A percentile compares a stretch with the other conserved stretches of the same genome.
Conservation (phyloP, 2,113 vertebrate species). For the Clarias gariepinus region DNA sequence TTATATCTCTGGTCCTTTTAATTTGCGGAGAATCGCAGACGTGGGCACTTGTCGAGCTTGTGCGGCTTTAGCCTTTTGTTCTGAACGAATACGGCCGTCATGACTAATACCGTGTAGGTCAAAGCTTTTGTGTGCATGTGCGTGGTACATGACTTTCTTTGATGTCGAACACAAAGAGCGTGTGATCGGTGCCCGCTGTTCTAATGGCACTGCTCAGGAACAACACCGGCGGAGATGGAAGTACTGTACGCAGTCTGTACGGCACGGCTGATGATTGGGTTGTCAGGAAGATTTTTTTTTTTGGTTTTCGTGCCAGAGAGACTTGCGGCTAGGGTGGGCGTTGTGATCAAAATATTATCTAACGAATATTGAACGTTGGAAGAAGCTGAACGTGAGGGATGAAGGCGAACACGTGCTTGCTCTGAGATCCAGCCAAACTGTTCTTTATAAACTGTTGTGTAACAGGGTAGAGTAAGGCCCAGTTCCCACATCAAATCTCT, state of each 20-base stretch:
- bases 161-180: not conserved
- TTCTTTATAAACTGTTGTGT: not conserved
- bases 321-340: not conserved
- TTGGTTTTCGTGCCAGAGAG: not conserved
- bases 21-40: not conserved
- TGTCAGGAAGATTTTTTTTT: not conserved
- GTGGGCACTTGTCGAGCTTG: not conserved
- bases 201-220: not conserved
- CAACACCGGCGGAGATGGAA: not conserved
- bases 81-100: not conserved
- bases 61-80: conserved; percentile 4
- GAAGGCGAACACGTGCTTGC: not conserved
- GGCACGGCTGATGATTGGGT: not conserved
- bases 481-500: not conserved
- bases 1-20: not conserved
- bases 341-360: not conserved
- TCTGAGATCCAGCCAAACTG: not conserved
- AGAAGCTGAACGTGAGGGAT: not conserved
- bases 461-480: not conserved
- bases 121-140: not conserved
- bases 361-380: not conserved
- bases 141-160: not conserved
- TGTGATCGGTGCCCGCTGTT: not conserved
- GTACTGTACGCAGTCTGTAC: not conserved
- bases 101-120: not conserved